Percentiles rank a stretch among this genome's conserved stretches.
These are phyloP conservation scores for Caerostris darwini DNA, from an alignment of 1,140 invertebrate species.

Conservation along the genomic window DNA sequence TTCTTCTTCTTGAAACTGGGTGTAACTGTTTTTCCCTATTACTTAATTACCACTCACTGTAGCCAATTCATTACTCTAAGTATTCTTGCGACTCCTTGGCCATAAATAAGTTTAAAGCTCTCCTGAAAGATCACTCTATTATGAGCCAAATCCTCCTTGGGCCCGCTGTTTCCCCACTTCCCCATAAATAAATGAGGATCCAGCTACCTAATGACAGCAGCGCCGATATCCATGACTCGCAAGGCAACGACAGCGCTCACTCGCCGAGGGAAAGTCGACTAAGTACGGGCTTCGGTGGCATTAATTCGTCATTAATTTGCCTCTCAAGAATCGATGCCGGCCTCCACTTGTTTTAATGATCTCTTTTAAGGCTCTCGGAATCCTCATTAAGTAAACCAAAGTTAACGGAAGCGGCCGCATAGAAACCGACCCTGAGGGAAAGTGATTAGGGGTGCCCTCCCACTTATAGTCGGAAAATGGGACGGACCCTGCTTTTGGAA, in stretches of 20 bases:
- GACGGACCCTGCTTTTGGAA: background rate
- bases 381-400: conserved; percentile 61
- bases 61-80: background rate
- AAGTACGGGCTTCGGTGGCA: conserved; percentile 43
- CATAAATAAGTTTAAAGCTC: background rate
- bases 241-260: conserved; percentile 20
- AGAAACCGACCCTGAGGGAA: background rate
- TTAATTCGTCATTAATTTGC: conserved; percentile 74
- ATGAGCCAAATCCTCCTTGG: background rate
- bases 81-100: background rate
- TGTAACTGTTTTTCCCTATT: background rate
- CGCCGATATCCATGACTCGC: conserved; percentile 16
- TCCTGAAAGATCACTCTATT: conserved; percentile 6
- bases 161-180: background rate
- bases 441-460: conserved; percentile 46
- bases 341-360: conserved; percentile 57
- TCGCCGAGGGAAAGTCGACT: conserved; percentile 44
- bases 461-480: conserved; percentile 8
- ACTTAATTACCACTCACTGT: background rate
- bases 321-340: conserved; percentile 26
- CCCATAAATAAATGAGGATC: conserved; percentile 22
- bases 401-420: conserved; percentile 18
- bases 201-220: conserved; percentile 54
- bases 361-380: conserved; percentile 32
- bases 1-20: background rate